Conservation (phyloP, 1,140 invertebrate genomes). For the Phenacoccus solenopsis region DNA sequence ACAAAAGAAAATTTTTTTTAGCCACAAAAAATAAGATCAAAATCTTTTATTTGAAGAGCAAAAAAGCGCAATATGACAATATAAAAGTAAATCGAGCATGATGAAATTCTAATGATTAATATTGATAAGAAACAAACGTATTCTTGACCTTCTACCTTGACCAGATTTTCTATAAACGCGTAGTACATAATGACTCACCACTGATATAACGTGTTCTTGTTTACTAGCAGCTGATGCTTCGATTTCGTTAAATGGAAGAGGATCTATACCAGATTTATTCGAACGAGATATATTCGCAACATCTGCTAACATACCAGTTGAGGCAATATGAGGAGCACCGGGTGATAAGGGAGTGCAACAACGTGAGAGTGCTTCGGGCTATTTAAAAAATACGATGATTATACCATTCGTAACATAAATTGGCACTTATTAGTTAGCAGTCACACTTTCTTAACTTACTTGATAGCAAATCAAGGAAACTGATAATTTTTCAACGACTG, state of each 20-base stretch:
- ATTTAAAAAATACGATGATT: slow-evolving; percentile 22
- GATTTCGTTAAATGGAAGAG: slow-evolving; percentile 63
- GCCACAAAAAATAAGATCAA: too few relatives aligned
- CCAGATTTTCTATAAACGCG: too few relatives aligned
- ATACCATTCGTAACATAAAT: not conserved
- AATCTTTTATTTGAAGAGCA: too few relatives aligned
- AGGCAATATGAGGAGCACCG: slow-evolving; percentile 37
- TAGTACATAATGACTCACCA: slow-evolving; percentile 38
- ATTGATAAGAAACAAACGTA: too few relatives aligned
- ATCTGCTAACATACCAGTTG: slow-evolving; percentile 36
- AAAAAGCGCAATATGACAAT: too few relatives aligned
- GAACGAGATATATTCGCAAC: slow-evolving; percentile 30
- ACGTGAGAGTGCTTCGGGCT: slow-evolving; percentile 69
- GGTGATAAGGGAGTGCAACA: slow-evolving; percentile 71
- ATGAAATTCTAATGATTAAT: too few relatives aligned
- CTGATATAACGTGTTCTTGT: slow-evolving; percentile 72
- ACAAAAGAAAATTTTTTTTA: slow-evolving; percentile 21
- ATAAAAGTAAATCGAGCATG: too few relatives aligned
- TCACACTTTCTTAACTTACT: too few relatives aligned
- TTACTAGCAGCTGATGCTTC: slow-evolving; percentile 74
- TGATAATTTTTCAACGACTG: slow-evolving; percentile 59
- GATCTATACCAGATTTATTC: slow-evolving; percentile 19
- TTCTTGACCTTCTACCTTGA: too few relatives aligned
- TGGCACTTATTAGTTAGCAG: too few relatives aligned
- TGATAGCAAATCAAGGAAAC: slow-evolving; percentile 67